These are phyloP conservation scores for Cancer borealis DNA, from an alignment of 2,888 invertebrate genomes.

Conservation along the genomic window DNA sequence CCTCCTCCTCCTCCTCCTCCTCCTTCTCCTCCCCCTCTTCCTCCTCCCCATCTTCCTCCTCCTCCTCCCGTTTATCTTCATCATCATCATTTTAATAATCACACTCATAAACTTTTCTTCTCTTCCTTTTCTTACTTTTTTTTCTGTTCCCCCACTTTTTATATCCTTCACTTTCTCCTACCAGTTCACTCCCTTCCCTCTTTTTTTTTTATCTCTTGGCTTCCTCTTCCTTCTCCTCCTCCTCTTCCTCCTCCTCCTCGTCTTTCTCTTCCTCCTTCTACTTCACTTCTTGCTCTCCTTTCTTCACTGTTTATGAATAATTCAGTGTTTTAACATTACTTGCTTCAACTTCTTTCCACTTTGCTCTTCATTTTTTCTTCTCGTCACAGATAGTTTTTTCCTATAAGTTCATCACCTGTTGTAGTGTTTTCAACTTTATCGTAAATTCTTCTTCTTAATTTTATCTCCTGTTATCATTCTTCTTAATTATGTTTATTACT, in stretches of 20 bases:
- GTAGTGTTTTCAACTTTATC: background rate
- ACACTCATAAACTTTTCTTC: slow-evolving; percentile 6
- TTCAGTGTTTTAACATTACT: slow-evolving; percentile 13
- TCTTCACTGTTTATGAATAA: background rate
- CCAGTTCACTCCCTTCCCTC: background rate
- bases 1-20: background rate
- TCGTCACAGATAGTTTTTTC: background rate
- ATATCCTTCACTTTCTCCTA: background rate
- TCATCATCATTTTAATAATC: background rate
- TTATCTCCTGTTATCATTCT: background rate
- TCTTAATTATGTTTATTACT: background rate
- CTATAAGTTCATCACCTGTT: background rate
- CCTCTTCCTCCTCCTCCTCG: background rate
- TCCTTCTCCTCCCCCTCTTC: background rate
- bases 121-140: background rate
- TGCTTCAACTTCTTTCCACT: background rate
- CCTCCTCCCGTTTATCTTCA: background rate
- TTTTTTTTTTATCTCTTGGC: background rate
- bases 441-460: background rate
- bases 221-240: background rate
- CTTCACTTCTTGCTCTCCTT: background rate
- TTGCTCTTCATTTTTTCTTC: slow-evolving; percentile 13
- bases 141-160: background rate
- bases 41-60: background rate
- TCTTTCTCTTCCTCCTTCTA: background rate